phyloP scores from a whole-genome alignment of 2,797 vertebrate species.

The Chiloscyllium punctatum region DNA sequence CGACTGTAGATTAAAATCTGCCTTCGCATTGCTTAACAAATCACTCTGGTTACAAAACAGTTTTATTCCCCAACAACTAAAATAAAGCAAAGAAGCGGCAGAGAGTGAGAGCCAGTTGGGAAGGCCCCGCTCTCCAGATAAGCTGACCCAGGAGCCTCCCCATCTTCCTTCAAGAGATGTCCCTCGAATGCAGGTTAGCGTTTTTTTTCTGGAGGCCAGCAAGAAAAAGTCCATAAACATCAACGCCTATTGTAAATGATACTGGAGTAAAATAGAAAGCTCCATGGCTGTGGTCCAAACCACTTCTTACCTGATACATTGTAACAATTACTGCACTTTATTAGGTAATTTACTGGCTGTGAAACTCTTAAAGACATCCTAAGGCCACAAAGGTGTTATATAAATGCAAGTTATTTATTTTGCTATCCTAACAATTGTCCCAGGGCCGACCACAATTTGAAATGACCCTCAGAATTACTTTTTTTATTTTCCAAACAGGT shows the following conservation, averaged over 20 bases:
- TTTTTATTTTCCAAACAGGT: not conserved
- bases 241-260: not conserved
- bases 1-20: no score
- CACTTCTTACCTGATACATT: not conserved
- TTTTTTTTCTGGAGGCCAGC: no score
- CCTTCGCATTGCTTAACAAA: no score
- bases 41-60: no score
- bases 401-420: conserved; percentile 8
- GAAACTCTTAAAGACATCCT: not conserved
- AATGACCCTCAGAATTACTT: not conserved
- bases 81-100: not conserved
- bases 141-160: not conserved
- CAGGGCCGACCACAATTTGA: not conserved
- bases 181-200: not conserved
- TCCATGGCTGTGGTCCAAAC: not conserved
- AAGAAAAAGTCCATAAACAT: no score
- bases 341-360: not conserved
- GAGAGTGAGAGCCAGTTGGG: no score
- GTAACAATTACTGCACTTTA: not conserved
- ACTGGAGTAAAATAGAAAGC: not conserved
- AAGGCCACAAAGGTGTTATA: no score
- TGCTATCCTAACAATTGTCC: not conserved
- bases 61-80: no score
- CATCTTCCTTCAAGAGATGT: not conserved
- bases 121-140: not conserved